These are phyloP conservation scores for Aleadryas rufinucha DNA, from an alignment of 2,113 vertebrate genomes.

Conservation along the genomic window DNA sequence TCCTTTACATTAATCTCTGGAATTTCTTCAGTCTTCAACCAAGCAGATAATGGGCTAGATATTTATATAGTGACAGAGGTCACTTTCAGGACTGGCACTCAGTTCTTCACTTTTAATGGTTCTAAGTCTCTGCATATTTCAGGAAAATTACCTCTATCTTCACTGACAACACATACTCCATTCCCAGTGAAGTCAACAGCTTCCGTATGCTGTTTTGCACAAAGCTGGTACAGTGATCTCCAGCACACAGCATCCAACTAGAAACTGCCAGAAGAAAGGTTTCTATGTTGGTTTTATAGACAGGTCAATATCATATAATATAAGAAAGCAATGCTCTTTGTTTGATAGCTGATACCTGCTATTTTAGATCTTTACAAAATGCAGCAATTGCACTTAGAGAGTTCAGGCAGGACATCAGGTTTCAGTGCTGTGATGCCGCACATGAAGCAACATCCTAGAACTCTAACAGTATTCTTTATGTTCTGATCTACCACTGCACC, in stretches of 20 bases:
- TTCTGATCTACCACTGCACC: background rate
- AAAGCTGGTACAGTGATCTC: background rate
- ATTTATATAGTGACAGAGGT: background rate
- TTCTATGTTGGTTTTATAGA: background rate
- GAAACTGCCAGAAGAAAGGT: background rate
- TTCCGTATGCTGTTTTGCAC: background rate
- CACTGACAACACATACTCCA: background rate
- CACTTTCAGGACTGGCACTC: background rate
- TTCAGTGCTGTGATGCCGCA: background rate
- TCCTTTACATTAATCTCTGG: background rate
- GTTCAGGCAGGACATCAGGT: background rate
- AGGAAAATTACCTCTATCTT: background rate
- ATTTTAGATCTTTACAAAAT: background rate
- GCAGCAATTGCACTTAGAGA: background rate
- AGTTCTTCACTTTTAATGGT: background rate
- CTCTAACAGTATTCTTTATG: background rate
- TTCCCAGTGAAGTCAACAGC: background rate
- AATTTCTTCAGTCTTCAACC: background rate
- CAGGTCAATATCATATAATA: background rate
- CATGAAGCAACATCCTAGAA: background rate
- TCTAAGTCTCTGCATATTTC: background rate
- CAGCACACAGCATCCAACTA: background rate
- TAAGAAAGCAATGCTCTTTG: background rate
- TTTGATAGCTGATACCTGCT: background rate
- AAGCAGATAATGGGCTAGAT: background rate